phyloP scores from a whole-genome alignment of 2,113 vertebrate species.

The Pelecanus crispus region DNA sequence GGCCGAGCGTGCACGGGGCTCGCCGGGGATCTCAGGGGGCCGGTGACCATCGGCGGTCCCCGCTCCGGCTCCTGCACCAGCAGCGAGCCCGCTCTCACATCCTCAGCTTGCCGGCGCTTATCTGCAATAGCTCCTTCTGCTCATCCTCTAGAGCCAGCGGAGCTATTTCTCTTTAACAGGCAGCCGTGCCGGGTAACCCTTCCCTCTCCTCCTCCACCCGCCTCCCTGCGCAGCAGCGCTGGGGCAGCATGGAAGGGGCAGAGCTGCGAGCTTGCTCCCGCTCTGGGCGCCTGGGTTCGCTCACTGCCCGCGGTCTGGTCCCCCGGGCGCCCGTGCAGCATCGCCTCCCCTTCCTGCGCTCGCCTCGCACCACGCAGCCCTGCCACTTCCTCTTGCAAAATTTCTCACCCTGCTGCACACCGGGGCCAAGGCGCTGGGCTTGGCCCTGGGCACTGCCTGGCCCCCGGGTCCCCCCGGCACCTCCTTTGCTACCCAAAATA shows the following conservation, averaged over 20 bases:
- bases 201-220: not conserved
- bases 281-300: constrained; percentile 49
- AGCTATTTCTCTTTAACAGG: not conserved
- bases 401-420: not conserved
- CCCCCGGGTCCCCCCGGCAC: fast-evolving
- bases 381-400: constrained; percentile 85
- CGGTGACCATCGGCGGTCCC: not conserved
- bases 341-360: constrained; percentile 76
- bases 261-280: not conserved
- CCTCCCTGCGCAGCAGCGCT: constrained; percentile 1
- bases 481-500: not conserved
- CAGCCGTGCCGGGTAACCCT: constrained; percentile 27
- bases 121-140: constrained; percentile 12
- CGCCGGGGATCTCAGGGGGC: not conserved
- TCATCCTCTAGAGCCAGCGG: not conserved
- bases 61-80: not conserved
- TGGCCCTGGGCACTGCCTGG: not conserved
- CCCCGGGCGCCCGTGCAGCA: constrained; percentile 41
- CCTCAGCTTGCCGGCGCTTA: constrained; percentile 8
- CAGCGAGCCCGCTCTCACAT: constrained; percentile 4
- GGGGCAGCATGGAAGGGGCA: constrained; percentile 5
- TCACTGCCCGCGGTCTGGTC: constrained; percentile 70
- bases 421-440: not conserved
- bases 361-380: constrained; percentile 49
- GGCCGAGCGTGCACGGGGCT: not conserved